Conservation (phyloP, 2,888 invertebrate species). For the Acanthosepion lycidas region DNA sequence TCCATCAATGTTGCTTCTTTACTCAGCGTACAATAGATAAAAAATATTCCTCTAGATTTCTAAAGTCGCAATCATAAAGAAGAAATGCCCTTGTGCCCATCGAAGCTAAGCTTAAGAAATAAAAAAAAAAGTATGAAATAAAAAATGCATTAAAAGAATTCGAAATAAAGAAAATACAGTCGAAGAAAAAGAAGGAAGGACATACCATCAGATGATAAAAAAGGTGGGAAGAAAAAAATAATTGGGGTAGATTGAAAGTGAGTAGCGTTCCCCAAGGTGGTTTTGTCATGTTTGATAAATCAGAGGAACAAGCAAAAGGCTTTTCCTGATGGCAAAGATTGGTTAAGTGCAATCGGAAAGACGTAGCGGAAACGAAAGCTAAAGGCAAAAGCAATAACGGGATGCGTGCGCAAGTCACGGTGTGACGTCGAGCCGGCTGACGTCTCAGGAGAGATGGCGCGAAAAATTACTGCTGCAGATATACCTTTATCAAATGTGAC, state of each 20-base stretch:
- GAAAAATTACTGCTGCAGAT: background rate
- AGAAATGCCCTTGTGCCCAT: no score
- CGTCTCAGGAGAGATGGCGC: background rate
- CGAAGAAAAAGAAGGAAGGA: background rate
- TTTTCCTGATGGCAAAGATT: background rate
- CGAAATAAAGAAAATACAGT: no score
- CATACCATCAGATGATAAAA: background rate
- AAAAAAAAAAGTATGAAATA: no score
- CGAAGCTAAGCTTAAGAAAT: no score
- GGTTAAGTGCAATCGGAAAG: background rate
- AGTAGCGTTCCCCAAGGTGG: background rate
- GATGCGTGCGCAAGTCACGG: background rate
- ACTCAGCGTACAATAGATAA: no score
- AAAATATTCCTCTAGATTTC: no score
- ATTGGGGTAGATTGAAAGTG: background rate
- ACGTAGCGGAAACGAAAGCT: background rate
- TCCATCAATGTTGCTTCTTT: no score
- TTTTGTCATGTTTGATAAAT: conserved; percentile 7
- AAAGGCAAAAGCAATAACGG: background rate
- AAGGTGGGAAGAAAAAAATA: background rate
- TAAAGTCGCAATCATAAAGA: no score
- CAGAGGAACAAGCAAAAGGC: background rate
- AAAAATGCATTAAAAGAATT: no score
- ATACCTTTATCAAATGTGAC: background rate
- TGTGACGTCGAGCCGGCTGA: background rate